Base-by-base conservation (phyloP, 2,797 vertebrate species). In the Crax fasciolata region DNA sequence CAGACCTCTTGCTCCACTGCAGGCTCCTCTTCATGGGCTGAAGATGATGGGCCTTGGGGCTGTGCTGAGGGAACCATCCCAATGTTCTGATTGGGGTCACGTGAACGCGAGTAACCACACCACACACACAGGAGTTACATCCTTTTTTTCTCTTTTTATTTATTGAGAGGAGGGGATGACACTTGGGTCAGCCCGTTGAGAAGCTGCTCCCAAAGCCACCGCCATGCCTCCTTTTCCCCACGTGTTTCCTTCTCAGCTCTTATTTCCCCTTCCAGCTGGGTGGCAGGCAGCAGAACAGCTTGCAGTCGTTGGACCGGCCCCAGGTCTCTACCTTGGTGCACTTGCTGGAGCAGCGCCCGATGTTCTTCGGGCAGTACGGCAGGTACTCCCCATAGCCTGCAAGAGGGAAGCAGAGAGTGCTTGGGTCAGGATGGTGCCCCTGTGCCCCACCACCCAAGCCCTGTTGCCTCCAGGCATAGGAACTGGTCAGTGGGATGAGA, bases 261-360 rank as follows among this genome's bases (percentile, higher is more conserved):
- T 91, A 96, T 28, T 94, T 89, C 32, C 41, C 43, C 77, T 95
- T 93, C 73, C 32, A 66, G 78, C 0, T 0, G 0, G 11, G 4
- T 1, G 94, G 94, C 46, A 95, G 2, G 21, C 94, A 95, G 93
- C 94, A 95, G 10, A 17, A 61, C 63, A 16, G 18, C 73, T 83
- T 80, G 84, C 94, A 95, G 84, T 95, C 68, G 0, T 6, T 5
- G 4, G 94, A 27, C 25, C 7, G 12, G 49, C 32, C 23, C 74
- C 11, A 63, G 2, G 8, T 0, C 1, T 95, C 54, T 2, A 0
- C 13, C 81, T 72, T 71, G 4, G 0, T 4, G 1, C 95, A 96
- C 8, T 46, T 52, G 38, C 4, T 46, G 63, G 93, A 54, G 46
- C 93, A 94, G 62, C 75, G 44, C 0, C 81, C 93, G 20, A 38